Base-by-base conservation (phyloP, 2,797 vertebrate genomes). In the Tolypeutes matacus region DNA sequence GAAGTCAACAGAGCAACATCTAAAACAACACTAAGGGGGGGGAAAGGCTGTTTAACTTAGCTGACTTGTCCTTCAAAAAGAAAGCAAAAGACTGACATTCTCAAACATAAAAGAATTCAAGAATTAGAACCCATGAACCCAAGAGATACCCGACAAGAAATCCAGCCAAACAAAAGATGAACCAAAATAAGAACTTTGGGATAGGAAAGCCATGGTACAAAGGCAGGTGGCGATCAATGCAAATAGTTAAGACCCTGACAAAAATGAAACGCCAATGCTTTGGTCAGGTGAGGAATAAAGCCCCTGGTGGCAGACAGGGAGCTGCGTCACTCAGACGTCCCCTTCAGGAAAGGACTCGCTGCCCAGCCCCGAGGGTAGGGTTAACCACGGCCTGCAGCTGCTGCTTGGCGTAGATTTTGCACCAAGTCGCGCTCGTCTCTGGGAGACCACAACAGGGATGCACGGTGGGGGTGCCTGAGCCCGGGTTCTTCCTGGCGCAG, bases 161-260 rank as follows among this genome's bases (percentile, higher is more conserved):
- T 51, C 27, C 77, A 69, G 70, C 27, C 51, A 34, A 58, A 60
- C n/a, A 2, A 29, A 62, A 39, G 39, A 31, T 1, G 14, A 34
- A 60, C n/a, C 39, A 17, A 21, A 27, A 34, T 39, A 6, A 51
- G 67, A 76, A 25, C 18, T 1, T 42, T 1, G 12, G 53, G 6
- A 2, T 0, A 2, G 64, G 56, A 17, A 39, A 23, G 31, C 6
- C 29, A 0, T 0, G 18, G 93, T 0, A 0, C 7, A 6, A 46
- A 29, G 27, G 58, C 20, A 1, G 4, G 7, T 1, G 51, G 51
- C 25, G 29, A 3, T 39, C 0, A 27, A 46, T 0, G 1, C 39
- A 11, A 12, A 60, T 0, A 9, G 23, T 7, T 9, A 4, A 13
- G 20, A 0, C 18, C 1, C n/a, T 0, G 10, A 3, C 49, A 2